Conservation (phyloP, 1,140 invertebrate species). For the Psilanteris sp. region DNA sequence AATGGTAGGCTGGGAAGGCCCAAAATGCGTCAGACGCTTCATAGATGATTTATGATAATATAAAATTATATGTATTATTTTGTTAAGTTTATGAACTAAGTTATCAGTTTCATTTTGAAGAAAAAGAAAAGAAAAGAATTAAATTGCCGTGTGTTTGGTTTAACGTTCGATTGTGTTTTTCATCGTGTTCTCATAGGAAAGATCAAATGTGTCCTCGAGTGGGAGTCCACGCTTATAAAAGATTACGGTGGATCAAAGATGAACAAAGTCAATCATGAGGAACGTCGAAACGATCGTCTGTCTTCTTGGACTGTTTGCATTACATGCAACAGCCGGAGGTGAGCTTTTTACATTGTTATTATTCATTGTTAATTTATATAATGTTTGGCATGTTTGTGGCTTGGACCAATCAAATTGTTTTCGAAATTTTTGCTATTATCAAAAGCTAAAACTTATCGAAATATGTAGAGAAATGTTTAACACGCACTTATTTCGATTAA, state of each 20-base stretch:
- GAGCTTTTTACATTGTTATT: constrained; percentile 35
- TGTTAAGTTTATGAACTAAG: constrained; percentile 1
- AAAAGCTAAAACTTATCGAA: no score
- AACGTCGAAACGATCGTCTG: constrained; percentile 43
- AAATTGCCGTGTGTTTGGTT: neutral
- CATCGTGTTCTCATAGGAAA: constrained; percentile 32
- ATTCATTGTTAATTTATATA: neutral
- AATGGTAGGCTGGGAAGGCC: constrained; percentile 45
- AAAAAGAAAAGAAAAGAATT: constrained; percentile 7
- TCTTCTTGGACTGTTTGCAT: constrained; percentile 43
- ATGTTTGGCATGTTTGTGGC: no score
- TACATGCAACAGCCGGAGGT: constrained; percentile 43
- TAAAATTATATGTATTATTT: neutral
- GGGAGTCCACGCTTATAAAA: constrained; percentile 54
- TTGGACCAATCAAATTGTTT: no score
- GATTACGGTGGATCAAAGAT: constrained; percentile 56
- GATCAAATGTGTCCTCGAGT: constrained; percentile 13
- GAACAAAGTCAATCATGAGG: constrained; percentile 59
- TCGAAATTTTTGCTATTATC: no score
- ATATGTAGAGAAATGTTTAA: no score
- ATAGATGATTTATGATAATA: constrained; percentile 17
- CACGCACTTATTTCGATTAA: no score
- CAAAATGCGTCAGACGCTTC: constrained; percentile 49
- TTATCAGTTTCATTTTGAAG: neutral
- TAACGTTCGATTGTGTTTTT: constrained; percentile 26